A percentile compares a stretch with the other conserved stretches of the same genome.
Conservation (phyloP, 2,888 invertebrate genomes). For the Chouioia cunea region DNA sequence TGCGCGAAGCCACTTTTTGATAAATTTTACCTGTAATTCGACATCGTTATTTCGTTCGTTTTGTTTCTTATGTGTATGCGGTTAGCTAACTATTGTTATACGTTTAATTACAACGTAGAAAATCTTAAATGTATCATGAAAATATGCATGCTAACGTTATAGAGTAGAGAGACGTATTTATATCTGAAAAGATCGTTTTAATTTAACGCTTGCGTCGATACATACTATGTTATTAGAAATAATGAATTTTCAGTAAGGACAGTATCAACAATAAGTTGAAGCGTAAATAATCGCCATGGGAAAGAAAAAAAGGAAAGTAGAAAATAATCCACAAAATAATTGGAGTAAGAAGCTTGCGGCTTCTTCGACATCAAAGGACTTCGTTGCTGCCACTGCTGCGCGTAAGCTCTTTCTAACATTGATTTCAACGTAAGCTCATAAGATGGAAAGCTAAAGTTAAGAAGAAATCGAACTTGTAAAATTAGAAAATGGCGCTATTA, state of each 20-base stretch:
- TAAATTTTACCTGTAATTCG: not conserved
- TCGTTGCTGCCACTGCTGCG: conserved; percentile 10
- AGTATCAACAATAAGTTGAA: too few species aligned
- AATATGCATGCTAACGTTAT: too few species aligned
- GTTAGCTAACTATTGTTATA: too few species aligned
- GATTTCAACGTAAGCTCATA: not conserved
- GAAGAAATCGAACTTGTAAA: not conserved
- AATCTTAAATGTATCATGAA: too few species aligned
- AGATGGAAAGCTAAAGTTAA: not conserved
- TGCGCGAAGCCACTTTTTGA: conserved; percentile 19
- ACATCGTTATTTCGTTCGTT: not conserved
- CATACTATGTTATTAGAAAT: too few species aligned
- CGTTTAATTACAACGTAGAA: too few species aligned
- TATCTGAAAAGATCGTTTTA: too few species aligned
- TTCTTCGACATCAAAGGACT: conserved; percentile 55
- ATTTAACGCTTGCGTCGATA: too few species aligned
- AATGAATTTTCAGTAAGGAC: too few species aligned
- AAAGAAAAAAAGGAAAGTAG: not conserved
- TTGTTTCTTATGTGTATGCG: not conserved
- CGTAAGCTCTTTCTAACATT: conserved; percentile 46
- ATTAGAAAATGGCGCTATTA: too few species aligned
- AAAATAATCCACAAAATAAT: conserved; percentile 55
- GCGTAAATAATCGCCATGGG: too few species aligned
- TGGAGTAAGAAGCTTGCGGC: conserved; percentile 62
- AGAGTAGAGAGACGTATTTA: too few species aligned